These are phyloP conservation scores for Pelosia muscerda DNA, from an alignment of 2,888 invertebrate genomes.

Conservation along the genomic window DNA sequence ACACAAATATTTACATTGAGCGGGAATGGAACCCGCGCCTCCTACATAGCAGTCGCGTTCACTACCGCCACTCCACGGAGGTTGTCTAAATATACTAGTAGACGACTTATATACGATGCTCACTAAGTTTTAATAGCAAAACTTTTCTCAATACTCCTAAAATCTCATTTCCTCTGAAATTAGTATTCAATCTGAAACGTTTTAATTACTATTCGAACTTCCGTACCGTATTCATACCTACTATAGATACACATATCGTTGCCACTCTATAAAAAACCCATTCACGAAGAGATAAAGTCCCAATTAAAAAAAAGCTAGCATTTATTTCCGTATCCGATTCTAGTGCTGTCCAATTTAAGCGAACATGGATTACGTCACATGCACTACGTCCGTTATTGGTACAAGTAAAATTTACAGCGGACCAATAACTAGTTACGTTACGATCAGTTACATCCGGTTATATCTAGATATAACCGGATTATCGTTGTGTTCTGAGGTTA, in stretches of 20 bases:
- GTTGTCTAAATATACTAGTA: no score
- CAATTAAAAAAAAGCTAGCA: slow-evolving; percentile 23
- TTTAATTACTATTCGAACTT: slow-evolving; percentile 15
- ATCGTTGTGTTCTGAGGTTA: slow-evolving; percentile 49
- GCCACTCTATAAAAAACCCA: slow-evolving; percentile 26
- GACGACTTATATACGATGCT: no score
- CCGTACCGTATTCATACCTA: background rate
- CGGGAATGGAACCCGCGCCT: no score
- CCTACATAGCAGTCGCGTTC: no score
- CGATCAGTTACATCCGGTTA: slow-evolving; percentile 61
- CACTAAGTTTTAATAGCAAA: background rate
- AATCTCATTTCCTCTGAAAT: slow-evolving; percentile 13
- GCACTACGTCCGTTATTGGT: slow-evolving; percentile 72
- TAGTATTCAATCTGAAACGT: slow-evolving; percentile 15
- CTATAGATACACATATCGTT: background rate
- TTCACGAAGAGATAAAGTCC: slow-evolving; percentile 18
- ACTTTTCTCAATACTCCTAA: background rate
- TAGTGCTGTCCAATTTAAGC: slow-evolving; percentile 70
- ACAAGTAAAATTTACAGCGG: slow-evolving; percentile 71
- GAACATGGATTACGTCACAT: slow-evolving; percentile 64
- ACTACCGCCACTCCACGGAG: no score
- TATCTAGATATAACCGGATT: slow-evolving; percentile 71
- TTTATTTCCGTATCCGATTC: slow-evolving; percentile 21
- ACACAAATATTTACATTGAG: no score
- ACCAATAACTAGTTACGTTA: slow-evolving; percentile 51